Base-by-base conservation (phyloP, 2,797 vertebrate genomes). In the Hydrocynus forskahlii region DNA sequence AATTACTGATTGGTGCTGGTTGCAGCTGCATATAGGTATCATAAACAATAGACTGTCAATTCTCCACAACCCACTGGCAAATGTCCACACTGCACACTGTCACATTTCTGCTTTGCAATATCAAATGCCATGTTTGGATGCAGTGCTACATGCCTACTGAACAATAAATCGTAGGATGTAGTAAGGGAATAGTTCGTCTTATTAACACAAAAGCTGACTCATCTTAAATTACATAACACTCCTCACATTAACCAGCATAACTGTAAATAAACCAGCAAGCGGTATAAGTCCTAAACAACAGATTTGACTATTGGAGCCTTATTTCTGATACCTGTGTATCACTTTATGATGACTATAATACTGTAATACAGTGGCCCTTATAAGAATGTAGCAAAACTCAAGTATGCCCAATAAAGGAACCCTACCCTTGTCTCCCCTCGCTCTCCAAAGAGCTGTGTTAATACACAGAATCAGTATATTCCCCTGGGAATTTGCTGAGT, bases 381-480 rank as follows among this genome's bases (percentile, higher is more conserved):
- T 88, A 89, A 21, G 50, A 68, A 83, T 59, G 79, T 80, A 88
- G 87, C 80, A 63, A 57, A 59, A 59, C 59, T 14, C 12, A n/a
- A 82, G 81, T 55, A 77, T 17, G 84, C 81, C 82, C 85, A 91
- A 92, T 89, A 92, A 91, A 90, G 88, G 87, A 82, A 89, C 89
- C 86, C 89, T 84, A 88, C 70, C 54, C 66, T 82, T 78, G 83
- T 83, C 86, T 82, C 80, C 71, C 78, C 70, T 54, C 55, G 29
- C 40, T 71, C 68, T 68, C 64, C 72, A 21, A 40, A 70, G 80
- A 71, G 74, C 48, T 67, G 68, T 29, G 77, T 70, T 16, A 79
- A 50, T 84, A 72, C 60, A 72, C n/a, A 71, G 25, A 79, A 71
- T 50, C 40, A 62, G 43, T 62, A 35, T 13, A 48, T 76, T 90